Conservation (phyloP, 2,797 vertebrate genomes). For the Crenuchus spilurus region DNA sequence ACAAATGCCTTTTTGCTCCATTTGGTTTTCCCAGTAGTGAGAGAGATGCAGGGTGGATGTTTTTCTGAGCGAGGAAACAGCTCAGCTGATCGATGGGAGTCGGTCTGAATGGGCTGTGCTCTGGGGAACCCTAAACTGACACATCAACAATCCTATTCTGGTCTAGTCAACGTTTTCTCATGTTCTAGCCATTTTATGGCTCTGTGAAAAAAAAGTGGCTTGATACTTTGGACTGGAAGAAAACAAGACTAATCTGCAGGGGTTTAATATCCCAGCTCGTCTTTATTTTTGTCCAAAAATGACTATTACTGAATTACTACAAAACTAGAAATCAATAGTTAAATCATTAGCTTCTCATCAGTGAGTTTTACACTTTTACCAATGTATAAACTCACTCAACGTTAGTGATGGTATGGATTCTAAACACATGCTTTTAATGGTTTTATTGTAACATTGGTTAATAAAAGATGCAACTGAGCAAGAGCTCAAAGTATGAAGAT, state of each 20-base stretch:
- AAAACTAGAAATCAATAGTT: too few relatives aligned
- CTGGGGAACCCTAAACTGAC: constrained; percentile 1
- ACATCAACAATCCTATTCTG: constrained; percentile 16
- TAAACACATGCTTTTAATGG: background rate
- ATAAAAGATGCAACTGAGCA: too few relatives aligned
- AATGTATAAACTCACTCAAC: too few relatives aligned
- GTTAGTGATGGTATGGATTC: too few relatives aligned
- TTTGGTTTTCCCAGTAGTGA: background rate
- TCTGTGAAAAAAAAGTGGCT: background rate
- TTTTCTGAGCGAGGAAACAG: background rate
- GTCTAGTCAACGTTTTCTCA: background rate
- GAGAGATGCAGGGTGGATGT: background rate
- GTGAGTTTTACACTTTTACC: too few relatives aligned
- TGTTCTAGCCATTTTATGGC: background rate
- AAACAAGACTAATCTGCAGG: background rate
- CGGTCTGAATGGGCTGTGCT: background rate
- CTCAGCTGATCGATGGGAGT: constrained; percentile 23
- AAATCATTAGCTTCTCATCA: too few relatives aligned
- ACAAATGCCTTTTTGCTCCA: background rate
- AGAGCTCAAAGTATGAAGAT: too few relatives aligned
- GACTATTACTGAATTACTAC: too few relatives aligned
- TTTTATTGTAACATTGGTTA: background rate
- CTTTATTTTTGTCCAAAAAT: too few relatives aligned
- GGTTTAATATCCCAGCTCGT: too few relatives aligned
- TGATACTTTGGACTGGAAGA: background rate